Conservation (phyloP, 2,113 vertebrate genomes). For the Junco hyemalis region DNA sequence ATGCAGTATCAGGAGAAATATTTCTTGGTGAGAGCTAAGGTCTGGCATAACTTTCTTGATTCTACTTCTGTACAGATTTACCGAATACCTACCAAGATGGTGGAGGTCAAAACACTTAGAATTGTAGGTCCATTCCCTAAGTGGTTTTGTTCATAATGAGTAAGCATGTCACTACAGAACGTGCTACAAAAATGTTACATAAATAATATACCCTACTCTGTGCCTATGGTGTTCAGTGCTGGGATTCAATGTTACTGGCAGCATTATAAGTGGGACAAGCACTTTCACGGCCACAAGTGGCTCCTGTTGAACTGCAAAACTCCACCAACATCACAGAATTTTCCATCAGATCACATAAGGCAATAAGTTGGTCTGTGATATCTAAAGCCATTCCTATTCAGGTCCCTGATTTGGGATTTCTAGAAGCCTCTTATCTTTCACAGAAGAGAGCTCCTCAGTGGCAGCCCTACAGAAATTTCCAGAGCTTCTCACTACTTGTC, state of each 20-base stretch:
- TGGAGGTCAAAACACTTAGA: not conserved
- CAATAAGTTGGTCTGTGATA: not conserved
- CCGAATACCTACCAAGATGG: not conserved
- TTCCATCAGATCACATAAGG: not conserved
- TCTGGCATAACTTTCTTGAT: not conserved
- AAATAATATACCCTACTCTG: not conserved
- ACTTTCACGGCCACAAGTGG: not conserved
- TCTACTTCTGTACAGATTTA: not conserved
- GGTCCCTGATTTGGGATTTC: not conserved
- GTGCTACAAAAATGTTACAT: not conserved
- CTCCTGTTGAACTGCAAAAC: not conserved
- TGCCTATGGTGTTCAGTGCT: not conserved
- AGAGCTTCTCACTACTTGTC: not conserved
- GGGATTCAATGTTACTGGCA: not conserved
- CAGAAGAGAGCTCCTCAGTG: not conserved
- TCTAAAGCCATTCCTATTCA: not conserved
- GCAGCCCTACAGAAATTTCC: not conserved
- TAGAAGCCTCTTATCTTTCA: not conserved
- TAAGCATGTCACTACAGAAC: not conserved
- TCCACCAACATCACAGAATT: not conserved
- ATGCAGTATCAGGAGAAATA: not conserved
- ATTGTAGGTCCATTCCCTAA: not conserved
- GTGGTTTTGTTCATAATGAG: not conserved
- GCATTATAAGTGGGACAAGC: not conserved
- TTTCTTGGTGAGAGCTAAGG: not conserved